A percentile compares a stretch with the other conserved stretches of the same genome.
Conservation (phyloP, 2,797 vertebrate species). For the Podarcis lilfordi region DNA sequence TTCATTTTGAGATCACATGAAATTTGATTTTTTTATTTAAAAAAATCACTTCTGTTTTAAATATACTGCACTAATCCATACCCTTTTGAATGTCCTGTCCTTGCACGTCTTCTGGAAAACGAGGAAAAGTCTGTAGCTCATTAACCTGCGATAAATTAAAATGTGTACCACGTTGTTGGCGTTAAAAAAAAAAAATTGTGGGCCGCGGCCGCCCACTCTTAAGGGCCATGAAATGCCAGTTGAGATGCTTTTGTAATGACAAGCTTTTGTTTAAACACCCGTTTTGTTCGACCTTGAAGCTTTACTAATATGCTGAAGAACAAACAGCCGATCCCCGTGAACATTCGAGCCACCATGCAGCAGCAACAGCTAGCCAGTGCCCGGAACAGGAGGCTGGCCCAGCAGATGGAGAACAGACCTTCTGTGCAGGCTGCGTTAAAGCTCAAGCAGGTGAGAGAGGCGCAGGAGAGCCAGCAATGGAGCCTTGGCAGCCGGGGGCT, state of each 20-base stretch:
- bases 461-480: slow-evolving; percentile 11
- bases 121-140: slow-evolving; percentile 65
- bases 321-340: slow-evolving; percentile 97
- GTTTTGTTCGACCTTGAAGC: slow-evolving; percentile 92
- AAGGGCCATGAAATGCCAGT: slow-evolving; percentile 81
- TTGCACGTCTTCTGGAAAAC: slow-evolving; percentile 74
- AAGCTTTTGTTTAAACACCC: slow-evolving; percentile 82
- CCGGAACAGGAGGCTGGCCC: slow-evolving; percentile 95
- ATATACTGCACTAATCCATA: slow-evolving; percentile 64
- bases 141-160: slow-evolving; percentile 61
- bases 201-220: slow-evolving; percentile 78
- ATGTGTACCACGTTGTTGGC: slow-evolving; percentile 72
- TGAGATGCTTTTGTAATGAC: slow-evolving; percentile 79
- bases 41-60: slow-evolving; percentile 63
- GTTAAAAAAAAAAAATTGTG: slow-evolving; percentile 67
- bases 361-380: slow-evolving; percentile 96
- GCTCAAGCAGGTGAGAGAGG: slow-evolving; percentile 91
- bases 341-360: slow-evolving; percentile 97
- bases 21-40: slow-evolving; percentile 5
- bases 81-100: slow-evolving; percentile 71
- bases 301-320: slow-evolving; percentile 99
- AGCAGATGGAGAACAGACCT: slow-evolving; percentile 99
- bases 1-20: slow-evolving; percentile 59
- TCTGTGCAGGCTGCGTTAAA: slow-evolving; percentile 97
- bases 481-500: slow-evolving; percentile 12